Evolutionary conservation across 2,797 vertebrate genomes (phyloP).

Genomic region (Oreonectes daqikongensis): DNA sequence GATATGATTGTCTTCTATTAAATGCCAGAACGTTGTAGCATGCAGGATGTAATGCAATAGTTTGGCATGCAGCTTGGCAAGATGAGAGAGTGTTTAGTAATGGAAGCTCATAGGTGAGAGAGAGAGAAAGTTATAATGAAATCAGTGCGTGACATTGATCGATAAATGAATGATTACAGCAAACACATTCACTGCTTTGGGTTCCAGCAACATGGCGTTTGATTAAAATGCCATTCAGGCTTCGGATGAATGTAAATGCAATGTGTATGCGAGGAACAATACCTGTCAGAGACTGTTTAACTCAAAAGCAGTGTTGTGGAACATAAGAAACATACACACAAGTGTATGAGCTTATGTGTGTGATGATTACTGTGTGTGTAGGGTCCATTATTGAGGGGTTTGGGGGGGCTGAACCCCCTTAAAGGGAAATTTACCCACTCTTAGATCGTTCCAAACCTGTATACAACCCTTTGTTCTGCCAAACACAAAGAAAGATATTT

Average conservation of each 20-base stretch:
- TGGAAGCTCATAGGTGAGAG: background rate
- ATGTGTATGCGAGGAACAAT: conserved; percentile 41
- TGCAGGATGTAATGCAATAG: conserved; percentile 59
- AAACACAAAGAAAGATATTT: too few species aligned
- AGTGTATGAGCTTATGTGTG: background rate
- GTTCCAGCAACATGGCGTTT: conserved; percentile 37
- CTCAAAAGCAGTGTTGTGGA: conserved; percentile 27
- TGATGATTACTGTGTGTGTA: conserved; percentile 2
- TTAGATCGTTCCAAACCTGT: too few species aligned
- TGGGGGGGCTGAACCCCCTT: background rate
- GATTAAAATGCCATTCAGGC: conserved; percentile 43
- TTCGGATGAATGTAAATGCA: conserved; percentile 26
- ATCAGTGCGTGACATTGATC: conserved; percentile 36
- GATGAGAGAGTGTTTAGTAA: conserved; percentile 14
- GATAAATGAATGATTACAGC: conserved; percentile 35
- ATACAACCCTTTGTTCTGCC: too few species aligned
- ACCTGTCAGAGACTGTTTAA: conserved; percentile 35
- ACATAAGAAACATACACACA: conserved; percentile 21
- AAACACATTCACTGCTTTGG: conserved; percentile 33
- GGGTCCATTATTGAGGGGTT: background rate
- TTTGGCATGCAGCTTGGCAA: background rate
- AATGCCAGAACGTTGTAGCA: conserved; percentile 70
- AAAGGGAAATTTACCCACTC: too few species aligned
- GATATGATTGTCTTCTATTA: conserved; percentile 68
- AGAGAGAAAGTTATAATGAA: conserved; percentile 2